Evolutionary conservation across 2,113 vertebrate genomes (phyloP), one percentile per base, ranked within the genome.

Genomic region (Budorcas taxicolor): DNA sequence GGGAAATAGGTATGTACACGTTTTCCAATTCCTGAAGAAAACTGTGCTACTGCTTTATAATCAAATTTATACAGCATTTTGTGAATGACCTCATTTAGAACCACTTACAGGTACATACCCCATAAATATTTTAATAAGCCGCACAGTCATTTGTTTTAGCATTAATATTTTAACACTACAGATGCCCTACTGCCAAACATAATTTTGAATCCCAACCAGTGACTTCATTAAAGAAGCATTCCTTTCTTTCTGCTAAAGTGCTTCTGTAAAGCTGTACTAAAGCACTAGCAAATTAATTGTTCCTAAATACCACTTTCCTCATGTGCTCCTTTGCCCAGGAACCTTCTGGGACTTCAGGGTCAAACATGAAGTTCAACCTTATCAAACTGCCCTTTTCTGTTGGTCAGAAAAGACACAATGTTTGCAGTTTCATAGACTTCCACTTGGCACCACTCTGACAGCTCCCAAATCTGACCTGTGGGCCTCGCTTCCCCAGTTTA

Each of bases 81-180:
- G 82, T 19, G 40, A 96, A 82, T n/a, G 67, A 82, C 80, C 87
- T 88, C 62, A 90, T 57, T 94, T 62, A 96, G 87, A 94, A 62
- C 80, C 45, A 67, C 93, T 87, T 90, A 55, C 14, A 71, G 88
- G 58, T 71, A 91, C 17, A 36, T 25, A 47, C 36, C 88, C 87
- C 31, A 86, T 86, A 96, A 88, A 80, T 87, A 96, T 84, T 89
- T 96, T 87, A 97, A 87, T 84, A 97, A 91, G 36, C 13, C 7
- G 27, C 31, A 92, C 40, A 81, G n/a, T 67, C 31, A 97, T 86
- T 88, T 96, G 67, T 83, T 89, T 87, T 81, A 96, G 90, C n/a
- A 95, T 96, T 95, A 90, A 85, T 97, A 89, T 96, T 97, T 96
- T 96, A 95, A 92, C n/a, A 53, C 29, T 55, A 86, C 14, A 50